These are phyloP conservation scores for Balearica regulorum DNA, from an alignment of 2,797 vertebrate genomes.

Conservation along the genomic window DNA sequence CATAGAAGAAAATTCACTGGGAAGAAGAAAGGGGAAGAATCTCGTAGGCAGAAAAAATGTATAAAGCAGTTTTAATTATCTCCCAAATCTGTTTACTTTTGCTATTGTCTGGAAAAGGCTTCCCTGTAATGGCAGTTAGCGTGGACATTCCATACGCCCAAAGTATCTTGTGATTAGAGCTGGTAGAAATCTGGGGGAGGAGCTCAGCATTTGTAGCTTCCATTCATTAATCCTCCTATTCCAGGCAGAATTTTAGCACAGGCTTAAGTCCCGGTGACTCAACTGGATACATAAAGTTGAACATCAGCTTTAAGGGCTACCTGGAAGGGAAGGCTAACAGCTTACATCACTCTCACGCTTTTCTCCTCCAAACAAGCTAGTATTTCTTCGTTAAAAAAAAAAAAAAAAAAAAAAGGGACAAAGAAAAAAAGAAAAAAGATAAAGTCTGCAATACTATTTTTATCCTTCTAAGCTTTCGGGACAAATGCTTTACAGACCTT, in stretches of 20 bases:
- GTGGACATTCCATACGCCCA: not conserved
- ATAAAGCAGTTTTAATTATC: not conserved
- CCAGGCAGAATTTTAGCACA: not conserved
- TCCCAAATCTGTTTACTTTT: not conserved
- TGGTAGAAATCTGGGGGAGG: not conserved
- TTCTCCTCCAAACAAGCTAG: not conserved
- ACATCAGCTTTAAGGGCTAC: not conserved
- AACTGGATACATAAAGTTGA: not conserved
- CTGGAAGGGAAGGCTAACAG: not conserved
- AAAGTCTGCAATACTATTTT: slow-evolving; percentile 35
- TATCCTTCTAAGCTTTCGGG: slow-evolving; percentile 30
- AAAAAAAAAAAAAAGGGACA: not conserved
- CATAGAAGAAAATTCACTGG: not conserved
- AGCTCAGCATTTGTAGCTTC: not conserved
- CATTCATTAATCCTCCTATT: not conserved
- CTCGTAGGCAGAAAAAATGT: not conserved
- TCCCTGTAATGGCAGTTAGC: not conserved
- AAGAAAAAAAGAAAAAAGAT: not conserved
- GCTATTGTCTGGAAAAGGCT: not conserved
- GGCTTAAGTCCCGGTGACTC: not conserved
- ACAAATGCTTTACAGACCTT: slow-evolving; percentile 2
- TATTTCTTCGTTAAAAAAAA: not conserved
- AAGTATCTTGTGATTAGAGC: not conserved
- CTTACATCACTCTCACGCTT: not conserved
- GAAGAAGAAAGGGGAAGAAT: not conserved